These are phyloP conservation scores for Rhinopithecus roxellana DNA, from an alignment of 2,113 vertebrate genomes.

Conservation along the genomic window DNA sequence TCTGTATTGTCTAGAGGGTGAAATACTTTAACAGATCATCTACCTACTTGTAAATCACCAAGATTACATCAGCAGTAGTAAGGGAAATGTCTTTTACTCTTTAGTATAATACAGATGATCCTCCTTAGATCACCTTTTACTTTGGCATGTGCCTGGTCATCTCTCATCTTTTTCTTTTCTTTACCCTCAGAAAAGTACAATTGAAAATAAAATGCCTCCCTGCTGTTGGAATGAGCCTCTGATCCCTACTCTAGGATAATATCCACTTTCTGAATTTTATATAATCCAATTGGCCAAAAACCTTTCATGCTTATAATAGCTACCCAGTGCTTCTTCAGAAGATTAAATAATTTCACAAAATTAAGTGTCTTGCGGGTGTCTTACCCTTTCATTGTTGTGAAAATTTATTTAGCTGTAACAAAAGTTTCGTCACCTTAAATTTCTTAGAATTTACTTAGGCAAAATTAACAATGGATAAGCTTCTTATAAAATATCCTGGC, in stretches of 20 bases:
- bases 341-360: constrained; percentile 46
- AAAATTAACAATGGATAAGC: constrained; percentile 47
- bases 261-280: constrained; percentile 48
- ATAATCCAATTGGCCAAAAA: constrained; percentile 55
- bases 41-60: background rate
- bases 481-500: constrained; percentile 54
- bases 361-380: constrained; percentile 40
- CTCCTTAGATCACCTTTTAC: background rate
- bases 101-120: background rate
- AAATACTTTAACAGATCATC: constrained; percentile 34
- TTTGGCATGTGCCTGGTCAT: background rate
- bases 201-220: constrained; percentile 39
- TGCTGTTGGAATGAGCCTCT: background rate
- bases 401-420: constrained; percentile 52
- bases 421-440: constrained; percentile 54
- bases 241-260: background rate
- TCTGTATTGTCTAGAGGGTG: background rate
- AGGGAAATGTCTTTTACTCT: background rate
- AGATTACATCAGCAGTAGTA: background rate
- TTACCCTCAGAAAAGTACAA: constrained; percentile 3
- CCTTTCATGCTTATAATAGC: constrained; percentile 44
- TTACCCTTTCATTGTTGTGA: constrained; percentile 23
- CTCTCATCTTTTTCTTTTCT: background rate
- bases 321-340: constrained; percentile 30
- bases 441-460: constrained; percentile 45